Evolutionary conservation across 1,140 invertebrate genomes (phyloP).

Genomic region (Ladona fulva): DNA sequence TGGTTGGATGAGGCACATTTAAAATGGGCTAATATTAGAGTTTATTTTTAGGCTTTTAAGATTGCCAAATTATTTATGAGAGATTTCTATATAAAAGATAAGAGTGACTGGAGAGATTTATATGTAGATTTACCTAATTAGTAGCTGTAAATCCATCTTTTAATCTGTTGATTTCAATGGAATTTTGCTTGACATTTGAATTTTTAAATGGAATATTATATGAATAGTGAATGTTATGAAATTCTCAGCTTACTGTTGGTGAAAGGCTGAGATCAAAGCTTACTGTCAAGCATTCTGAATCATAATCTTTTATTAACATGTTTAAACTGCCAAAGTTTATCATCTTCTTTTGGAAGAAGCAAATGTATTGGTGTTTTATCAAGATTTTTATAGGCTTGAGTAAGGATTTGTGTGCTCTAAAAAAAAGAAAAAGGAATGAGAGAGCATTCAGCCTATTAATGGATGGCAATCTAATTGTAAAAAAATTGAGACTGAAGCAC

Average conservation of each 20-base stretch:
- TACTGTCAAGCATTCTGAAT: background rate
- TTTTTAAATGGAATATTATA: background rate
- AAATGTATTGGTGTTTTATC: slow-evolving; percentile 3
- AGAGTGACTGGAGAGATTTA: background rate
- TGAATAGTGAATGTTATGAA: background rate
- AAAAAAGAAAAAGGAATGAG: background rate
- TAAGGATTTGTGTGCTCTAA: background rate
- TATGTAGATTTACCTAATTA: background rate
- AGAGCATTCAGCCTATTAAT: background rate
- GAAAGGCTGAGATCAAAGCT: background rate
- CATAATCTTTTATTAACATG: background rate
- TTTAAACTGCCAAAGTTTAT: background rate
- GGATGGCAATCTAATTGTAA: slow-evolving; percentile 1
- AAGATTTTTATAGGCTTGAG: background rate
- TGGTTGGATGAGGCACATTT: slow-evolving; percentile 8
- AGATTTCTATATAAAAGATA: background rate
- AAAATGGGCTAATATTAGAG: background rate
- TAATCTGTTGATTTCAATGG: background rate
- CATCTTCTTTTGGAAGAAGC: background rate
- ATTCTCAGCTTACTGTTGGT: background rate
- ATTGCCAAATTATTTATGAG: background rate
- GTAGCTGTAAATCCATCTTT: background rate
- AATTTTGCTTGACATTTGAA: background rate
- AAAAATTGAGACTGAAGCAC: slow-evolving; percentile 1
- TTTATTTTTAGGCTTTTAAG: background rate